Conservation (phyloP, 2,888 invertebrate species). For the Leptopilina syphax region DNA sequence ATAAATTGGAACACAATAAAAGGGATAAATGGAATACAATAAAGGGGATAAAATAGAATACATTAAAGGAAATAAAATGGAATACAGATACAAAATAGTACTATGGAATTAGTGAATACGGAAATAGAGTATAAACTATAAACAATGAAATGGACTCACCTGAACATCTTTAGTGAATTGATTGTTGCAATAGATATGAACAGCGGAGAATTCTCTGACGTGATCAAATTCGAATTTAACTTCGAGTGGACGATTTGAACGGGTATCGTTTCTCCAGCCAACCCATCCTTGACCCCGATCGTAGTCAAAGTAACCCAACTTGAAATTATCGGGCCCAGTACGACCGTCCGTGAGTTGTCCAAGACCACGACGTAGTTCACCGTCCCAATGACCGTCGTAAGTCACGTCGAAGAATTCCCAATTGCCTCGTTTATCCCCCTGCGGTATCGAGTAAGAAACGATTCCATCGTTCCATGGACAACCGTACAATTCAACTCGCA, state of each 20-base stretch:
- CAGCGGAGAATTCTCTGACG: slow-evolving; percentile 90
- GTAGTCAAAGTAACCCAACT: slow-evolving; percentile 81
- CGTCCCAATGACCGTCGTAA: slow-evolving; percentile 91
- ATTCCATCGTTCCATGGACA: slow-evolving; percentile 92
- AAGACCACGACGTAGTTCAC: slow-evolving; percentile 86
- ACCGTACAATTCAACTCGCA: slow-evolving; percentile 94
- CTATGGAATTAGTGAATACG: too few species aligned
- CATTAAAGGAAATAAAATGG: too few species aligned
- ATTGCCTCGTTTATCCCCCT: slow-evolving; percentile 89
- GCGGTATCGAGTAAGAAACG: slow-evolving; percentile 91
- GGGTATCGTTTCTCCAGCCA: slow-evolving; percentile 91
- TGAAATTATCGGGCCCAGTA: slow-evolving; percentile 87
- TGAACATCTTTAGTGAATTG: slow-evolving; percentile 90
- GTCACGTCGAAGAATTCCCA: slow-evolving; percentile 90
- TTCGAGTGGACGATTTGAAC: slow-evolving; percentile 81
- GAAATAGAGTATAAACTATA: too few species aligned
- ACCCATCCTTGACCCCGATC: slow-evolving; percentile 89
- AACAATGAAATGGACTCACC: slow-evolving; percentile 76
- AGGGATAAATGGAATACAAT: too few species aligned
- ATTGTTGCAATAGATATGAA: slow-evolving; percentile 91
- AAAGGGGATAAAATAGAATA: too few species aligned
- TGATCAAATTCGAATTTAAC: slow-evolving; percentile 90
- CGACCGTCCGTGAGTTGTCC: slow-evolving; percentile 92
- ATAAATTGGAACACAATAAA: too few species aligned
- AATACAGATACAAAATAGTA: too few species aligned